Conservation (phyloP, 2,888 invertebrate species). For the Agriopis aurantiaria region DNA sequence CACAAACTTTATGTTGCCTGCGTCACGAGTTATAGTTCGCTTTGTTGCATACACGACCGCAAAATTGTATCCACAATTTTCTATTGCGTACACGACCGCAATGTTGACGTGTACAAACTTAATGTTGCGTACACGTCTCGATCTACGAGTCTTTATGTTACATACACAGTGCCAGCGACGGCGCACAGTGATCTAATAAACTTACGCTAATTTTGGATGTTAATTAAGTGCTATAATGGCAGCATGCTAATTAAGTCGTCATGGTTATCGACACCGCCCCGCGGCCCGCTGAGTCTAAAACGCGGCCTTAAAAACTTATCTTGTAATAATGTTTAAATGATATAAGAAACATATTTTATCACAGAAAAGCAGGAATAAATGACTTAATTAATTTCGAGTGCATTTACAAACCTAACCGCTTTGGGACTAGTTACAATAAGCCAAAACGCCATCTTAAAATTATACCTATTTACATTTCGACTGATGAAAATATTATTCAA, state of each 20-base stretch:
- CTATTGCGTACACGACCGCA: no score
- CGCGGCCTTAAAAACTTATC: no score
- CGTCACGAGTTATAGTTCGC: conserved; percentile 32
- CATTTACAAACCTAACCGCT: conserved; percentile 52
- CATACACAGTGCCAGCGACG: conserved; percentile 20
- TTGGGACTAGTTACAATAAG: conserved; percentile 68
- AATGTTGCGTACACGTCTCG: conserved; percentile 10
- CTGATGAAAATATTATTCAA: background rate
- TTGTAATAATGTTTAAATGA: no score
- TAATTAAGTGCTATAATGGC: no score
- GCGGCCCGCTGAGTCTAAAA: no score
- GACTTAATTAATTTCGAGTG: conserved; percentile 37
- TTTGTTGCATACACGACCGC: no score
- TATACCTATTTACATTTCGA: conserved; percentile 27
- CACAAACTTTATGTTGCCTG: background rate
- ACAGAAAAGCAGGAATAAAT: conserved; percentile 20
- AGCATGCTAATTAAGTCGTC: no score
- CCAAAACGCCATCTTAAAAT: conserved; percentile 45
- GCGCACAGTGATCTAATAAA: no score
- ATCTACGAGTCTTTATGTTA: conserved; percentile 6
- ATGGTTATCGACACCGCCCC: no score
- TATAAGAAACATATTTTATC: conserved; percentile 4
- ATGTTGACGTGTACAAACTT: no score
- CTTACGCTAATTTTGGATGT: no score
- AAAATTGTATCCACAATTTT: no score